Evolutionary conservation across 2,113 vertebrate genomes (phyloP).

Genomic region (Anguilla japonica): DNA sequence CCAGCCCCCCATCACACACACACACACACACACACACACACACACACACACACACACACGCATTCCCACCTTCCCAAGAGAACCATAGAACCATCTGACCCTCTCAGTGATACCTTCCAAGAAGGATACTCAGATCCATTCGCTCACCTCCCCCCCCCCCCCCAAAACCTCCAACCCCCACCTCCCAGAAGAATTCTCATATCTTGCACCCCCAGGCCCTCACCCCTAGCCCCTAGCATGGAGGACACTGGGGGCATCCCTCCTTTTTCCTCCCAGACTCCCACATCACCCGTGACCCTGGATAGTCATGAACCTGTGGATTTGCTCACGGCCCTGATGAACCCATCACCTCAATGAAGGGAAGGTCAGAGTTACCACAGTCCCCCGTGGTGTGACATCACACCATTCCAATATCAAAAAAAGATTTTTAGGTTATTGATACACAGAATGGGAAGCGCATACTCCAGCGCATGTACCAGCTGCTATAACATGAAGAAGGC

Average conservation of each 20-base stretch:
- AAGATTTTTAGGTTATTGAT: background rate
- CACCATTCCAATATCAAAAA: background rate
- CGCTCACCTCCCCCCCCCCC: background rate
- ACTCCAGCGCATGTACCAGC: background rate
- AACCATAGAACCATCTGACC: background rate
- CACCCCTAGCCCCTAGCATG: background rate
- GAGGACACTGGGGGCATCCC: background rate
- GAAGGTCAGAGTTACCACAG: background rate
- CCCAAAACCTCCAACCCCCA: background rate
- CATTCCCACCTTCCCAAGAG: background rate
- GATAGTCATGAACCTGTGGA: background rate
- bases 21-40: no score
- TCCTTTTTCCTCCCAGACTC: background rate
- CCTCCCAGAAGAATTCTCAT: background rate
- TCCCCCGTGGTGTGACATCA: background rate
- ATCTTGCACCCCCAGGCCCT: background rate
- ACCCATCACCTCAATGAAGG: background rate
- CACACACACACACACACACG: slow-evolving; percentile 27
- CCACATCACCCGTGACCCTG: background rate
- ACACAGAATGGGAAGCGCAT: background rate
- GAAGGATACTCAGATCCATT: no score
- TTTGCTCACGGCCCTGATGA: background rate
- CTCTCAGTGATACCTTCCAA: background rate
- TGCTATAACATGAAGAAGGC: background rate
- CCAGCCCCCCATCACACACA: slow-evolving; percentile 21